phyloP scores from a whole-genome alignment of 2,113 vertebrate species.

The Cathartes aura region DNA sequence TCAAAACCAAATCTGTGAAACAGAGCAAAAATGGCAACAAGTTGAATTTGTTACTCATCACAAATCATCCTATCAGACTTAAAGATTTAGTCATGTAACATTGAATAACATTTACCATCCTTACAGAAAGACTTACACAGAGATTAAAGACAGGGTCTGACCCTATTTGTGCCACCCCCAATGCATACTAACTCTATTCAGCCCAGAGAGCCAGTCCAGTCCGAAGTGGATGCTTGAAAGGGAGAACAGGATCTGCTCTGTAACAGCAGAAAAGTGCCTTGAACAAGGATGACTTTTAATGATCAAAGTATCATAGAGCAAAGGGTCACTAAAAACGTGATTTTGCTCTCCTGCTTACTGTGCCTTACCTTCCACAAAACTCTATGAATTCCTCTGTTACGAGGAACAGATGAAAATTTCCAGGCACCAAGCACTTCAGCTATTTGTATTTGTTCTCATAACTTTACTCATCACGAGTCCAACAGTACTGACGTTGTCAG shows the following conservation, averaged over 20 bases:
- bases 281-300: neutral
- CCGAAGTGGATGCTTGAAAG: neutral
- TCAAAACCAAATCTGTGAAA: constrained; percentile 27
- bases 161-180: neutral
- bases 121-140: neutral
- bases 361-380: neutral
- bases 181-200: rapidly evolving
- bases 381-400: neutral
- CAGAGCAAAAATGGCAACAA: constrained; percentile 26
- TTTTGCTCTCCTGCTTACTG: neutral
- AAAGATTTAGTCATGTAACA: neutral
- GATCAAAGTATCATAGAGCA: neutral
- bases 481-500: neutral
- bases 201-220: neutral
- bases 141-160: neutral
- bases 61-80: neutral
- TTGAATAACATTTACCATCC: neutral
- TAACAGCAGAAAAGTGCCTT: neutral
- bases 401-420: neutral
- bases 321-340: neutral
- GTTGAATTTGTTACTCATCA: neutral
- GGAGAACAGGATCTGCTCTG: neutral
- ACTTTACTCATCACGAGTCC: neutral
- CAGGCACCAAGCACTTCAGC: neutral
- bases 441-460: neutral